Evolutionary conservation across 1,140 invertebrate species (phyloP).

Genomic region (Drosophila tristis): DNA sequence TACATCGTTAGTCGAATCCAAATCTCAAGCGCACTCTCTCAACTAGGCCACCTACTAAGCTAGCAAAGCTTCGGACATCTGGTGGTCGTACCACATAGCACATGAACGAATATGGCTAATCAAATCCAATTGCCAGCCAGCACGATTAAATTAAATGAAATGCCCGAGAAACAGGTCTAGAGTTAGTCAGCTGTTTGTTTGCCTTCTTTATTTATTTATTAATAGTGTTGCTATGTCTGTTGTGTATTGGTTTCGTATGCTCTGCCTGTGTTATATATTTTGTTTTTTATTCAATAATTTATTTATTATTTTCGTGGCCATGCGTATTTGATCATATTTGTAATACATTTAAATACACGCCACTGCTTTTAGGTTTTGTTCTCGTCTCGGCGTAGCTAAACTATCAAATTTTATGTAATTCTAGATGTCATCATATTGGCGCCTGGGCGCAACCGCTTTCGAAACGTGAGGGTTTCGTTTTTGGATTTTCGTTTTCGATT

Average conservation of each 20-base stretch:
- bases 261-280: conserved; percentile 42
- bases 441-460: conserved; percentile 49
- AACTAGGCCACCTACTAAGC: no score
- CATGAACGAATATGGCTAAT: no score
- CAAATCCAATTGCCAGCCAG: no score
- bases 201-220: conserved; percentile 72
- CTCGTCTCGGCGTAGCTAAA: conserved; percentile 37
- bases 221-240: conserved; percentile 79
- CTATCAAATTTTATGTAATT: conserved; percentile 52
- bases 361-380: conserved; percentile 49
- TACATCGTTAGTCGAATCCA: no score
- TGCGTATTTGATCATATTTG: conserved; percentile 63
- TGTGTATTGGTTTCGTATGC: conserved; percentile 69
- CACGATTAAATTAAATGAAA: not conserved
- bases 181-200: conserved; percentile 58
- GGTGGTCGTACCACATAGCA: no score
- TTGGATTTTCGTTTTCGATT: conserved; percentile 11
- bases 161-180: conserved; percentile 7
- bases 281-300: conserved; percentile 44
- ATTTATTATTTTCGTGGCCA: conserved; percentile 35
- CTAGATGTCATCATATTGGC: conserved; percentile 42
- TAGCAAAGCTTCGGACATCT: no score
- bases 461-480: conserved; percentile 40
- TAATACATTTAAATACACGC: conserved; percentile 74
- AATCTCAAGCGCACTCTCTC: no score